Evolutionary conservation across 2,113 vertebrate species (phyloP), one percentile per base, ranked within the genome.

Genomic region (Hydrochoerus hydrochaeris): DNA sequence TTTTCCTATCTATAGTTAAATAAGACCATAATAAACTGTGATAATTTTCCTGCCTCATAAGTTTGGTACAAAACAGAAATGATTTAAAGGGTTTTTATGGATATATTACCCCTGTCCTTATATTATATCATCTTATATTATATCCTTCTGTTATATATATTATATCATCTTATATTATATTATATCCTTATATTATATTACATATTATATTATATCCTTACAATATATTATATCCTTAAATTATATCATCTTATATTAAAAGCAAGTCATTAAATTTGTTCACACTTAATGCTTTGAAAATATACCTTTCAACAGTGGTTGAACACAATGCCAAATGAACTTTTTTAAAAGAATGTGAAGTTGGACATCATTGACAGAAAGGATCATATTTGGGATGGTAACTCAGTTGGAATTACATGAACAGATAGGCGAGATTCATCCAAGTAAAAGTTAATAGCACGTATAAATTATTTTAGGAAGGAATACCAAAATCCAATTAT

Each of bases 401-500:
- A 71, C n/a, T 7, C 2, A 80, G 38, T 63, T 87, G 26, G 22
- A 75, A 38, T 41, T 85, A n/a, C 2, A 30, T 49, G 10, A 57
- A 46, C 17, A 77, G 81, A 62, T 83, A 57, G 75, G 49, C 91
- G 3, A 81, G 60, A 22, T 38, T 69, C 58, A 80, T 3, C 82
- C 28, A 91, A 65, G 12, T 85, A 62, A 77, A 90, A 84, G 8
- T 90, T 73, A 80, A 63, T 28, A 46, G 4, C 8, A 17, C 3
- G 26, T 32, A 41, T 20, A 67, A 63, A 71, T n/a, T 52, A 11
- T 87, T 60, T 52, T 32, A 73, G 38, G 60, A 41, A 73, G 46
- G 10, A 95, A 81, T 28, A 81, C 73, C n/a, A n/a, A 73, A 90
- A 57, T 82, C 12, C 67, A 93, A 86, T 80, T 75, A 84, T 41